phyloP scores from a whole-genome alignment of 1,140 invertebrate species.

The Zaprionus capensis region DNA sequence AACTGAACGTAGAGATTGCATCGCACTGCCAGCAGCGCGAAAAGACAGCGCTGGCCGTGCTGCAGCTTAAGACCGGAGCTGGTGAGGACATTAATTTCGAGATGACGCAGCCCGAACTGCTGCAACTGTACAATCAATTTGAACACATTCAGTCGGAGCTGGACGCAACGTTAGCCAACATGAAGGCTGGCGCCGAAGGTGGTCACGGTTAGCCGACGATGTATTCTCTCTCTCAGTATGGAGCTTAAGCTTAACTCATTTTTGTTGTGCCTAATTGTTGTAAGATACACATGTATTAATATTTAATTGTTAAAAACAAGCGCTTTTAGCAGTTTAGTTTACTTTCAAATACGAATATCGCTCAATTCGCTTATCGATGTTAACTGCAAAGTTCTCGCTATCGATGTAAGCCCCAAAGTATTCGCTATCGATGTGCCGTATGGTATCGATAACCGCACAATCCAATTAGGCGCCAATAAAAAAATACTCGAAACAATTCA shows the following conservation, averaged over 20 bases:
- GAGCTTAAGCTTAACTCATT: constrained; percentile 10
- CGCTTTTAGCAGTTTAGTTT: constrained; percentile 1
- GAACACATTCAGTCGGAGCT: constrained; percentile 78
- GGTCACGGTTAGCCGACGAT: not conserved
- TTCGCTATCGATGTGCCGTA: not conserved
- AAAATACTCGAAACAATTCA: not conserved
- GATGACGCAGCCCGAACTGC: constrained; percentile 78
- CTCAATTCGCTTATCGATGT: constrained; percentile 8
- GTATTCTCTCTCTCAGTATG: not conserved
- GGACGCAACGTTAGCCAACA: constrained; percentile 70
- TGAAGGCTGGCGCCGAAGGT: constrained; percentile 40
- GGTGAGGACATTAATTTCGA: constrained; percentile 81
- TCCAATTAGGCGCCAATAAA: constrained; percentile 12
- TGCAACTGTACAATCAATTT: constrained; percentile 81
- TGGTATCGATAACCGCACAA: not conserved
- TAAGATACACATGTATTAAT: constrained; percentile 29
- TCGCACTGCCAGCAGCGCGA: constrained; percentile 82
- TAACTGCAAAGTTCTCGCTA: not conserved
- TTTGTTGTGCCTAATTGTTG: constrained; percentile 24
- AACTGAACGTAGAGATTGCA: constrained; percentile 79
- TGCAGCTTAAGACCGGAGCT: constrained; percentile 76
- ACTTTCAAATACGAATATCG: not conserved
- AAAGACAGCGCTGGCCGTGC: constrained; percentile 72
- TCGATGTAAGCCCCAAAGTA: not conserved
- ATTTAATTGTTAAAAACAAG: constrained; percentile 29